Percentiles rank a stretch among this genome's conserved stretches.
Conservation (phyloP, 2,797 vertebrate genomes). For the Eleutherodactylus coqui region DNA sequence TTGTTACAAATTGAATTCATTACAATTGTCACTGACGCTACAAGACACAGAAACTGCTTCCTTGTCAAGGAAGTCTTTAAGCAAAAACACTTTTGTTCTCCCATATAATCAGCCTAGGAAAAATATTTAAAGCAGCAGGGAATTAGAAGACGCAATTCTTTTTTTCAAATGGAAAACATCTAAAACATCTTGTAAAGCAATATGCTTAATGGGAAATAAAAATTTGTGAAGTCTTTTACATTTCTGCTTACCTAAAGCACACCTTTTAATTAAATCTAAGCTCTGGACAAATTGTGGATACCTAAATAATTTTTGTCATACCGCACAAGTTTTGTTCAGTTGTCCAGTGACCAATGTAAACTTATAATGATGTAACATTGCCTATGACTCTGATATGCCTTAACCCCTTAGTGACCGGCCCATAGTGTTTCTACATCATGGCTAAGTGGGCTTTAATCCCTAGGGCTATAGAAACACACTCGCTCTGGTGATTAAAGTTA, state of each 20-base stretch:
- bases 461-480: too few relatives aligned
- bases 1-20: conserved; percentile 64
- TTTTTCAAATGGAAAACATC: conserved; percentile 13
- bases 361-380: too few relatives aligned
- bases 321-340: too few relatives aligned
- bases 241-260: conserved; percentile 1
- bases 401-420: too few relatives aligned
- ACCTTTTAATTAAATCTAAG: not conserved
- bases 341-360: too few relatives aligned
- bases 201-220: conserved; percentile 27
- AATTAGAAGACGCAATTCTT: conserved; percentile 52
- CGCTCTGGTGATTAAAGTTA: too few relatives aligned
- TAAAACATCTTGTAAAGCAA: conserved; percentile 22
- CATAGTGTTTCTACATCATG: too few relatives aligned
- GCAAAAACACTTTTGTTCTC: conserved; percentile 54
- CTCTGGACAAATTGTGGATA: not conserved
- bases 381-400: too few relatives aligned
- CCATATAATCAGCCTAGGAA: conserved; percentile 48
- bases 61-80: conserved; percentile 60
- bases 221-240: conserved; percentile 10
- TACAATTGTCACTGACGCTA: conserved; percentile 62
- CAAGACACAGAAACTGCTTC: conserved; percentile 53
- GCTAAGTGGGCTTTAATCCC: too few relatives aligned
- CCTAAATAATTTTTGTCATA: not conserved
- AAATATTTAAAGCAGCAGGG: conserved; percentile 50